These are phyloP conservation scores for Scaptomyza tumidula DNA, from an alignment of 2,888 invertebrate species.

Conservation along the genomic window DNA sequence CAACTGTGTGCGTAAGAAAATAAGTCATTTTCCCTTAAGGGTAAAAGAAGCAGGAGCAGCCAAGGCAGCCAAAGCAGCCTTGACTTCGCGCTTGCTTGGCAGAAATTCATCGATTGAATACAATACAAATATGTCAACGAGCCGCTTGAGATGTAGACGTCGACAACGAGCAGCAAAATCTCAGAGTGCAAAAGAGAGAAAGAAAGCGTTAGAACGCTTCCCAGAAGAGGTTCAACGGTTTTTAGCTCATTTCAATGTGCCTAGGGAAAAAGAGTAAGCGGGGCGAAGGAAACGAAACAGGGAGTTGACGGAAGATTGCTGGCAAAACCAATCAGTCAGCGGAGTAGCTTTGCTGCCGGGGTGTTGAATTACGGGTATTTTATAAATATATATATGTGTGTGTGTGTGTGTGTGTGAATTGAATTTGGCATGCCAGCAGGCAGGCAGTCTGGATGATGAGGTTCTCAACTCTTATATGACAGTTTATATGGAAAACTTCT, in stretches of 20 bases:
- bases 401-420: slow-evolving; percentile 60
- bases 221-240: slow-evolving; percentile 12
- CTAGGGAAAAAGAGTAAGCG: slow-evolving; percentile 41
- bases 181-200: slow-evolving; percentile 35
- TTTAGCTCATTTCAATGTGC: slow-evolving; percentile 75
- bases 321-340: slow-evolving; percentile 77
- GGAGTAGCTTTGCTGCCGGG: slow-evolving; percentile 69
- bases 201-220: not conserved
- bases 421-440: slow-evolving; percentile 69
- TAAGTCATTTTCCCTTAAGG: slow-evolving; percentile 80
- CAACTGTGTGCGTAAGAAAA: slow-evolving; percentile 78
- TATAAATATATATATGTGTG: slow-evolving; percentile 2
- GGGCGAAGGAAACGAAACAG: not conserved
- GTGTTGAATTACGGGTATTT: slow-evolving; percentile 80
- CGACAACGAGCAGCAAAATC: slow-evolving; percentile 58
- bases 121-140: slow-evolving; percentile 81
- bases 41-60: slow-evolving; percentile 34
- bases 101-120: slow-evolving; percentile 80
- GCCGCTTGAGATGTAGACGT: slow-evolving; percentile 77
- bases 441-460: not conserved
- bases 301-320: slow-evolving; percentile 13
- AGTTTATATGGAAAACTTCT: slow-evolving; percentile 27
- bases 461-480: slow-evolving; percentile 3
- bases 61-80: not conserved
- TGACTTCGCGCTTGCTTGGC: slow-evolving; percentile 42